These are phyloP conservation scores for Tribolium castaneum DNA, from an alignment of 1,140 invertebrate species.

Conservation along the genomic window DNA sequence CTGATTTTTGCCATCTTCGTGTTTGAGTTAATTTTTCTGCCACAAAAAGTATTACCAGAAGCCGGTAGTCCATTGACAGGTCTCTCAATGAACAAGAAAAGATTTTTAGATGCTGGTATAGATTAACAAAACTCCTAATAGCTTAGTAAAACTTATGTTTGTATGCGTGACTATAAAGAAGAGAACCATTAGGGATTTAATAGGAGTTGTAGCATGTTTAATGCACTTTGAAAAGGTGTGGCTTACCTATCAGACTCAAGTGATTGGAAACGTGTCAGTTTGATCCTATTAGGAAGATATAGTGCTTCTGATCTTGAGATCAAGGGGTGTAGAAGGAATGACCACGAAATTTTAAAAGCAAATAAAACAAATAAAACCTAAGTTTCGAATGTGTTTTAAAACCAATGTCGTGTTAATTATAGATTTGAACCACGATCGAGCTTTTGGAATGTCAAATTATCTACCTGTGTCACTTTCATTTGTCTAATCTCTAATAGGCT, in stretches of 20 bases:
- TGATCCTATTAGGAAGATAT: conserved; percentile 47
- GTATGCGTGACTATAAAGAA: conserved; percentile 29
- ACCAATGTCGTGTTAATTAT: no score
- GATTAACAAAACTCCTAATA: conserved; percentile 36
- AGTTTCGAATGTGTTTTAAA: no score
- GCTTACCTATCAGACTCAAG: conserved; percentile 50
- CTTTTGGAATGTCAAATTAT: no score
- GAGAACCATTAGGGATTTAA: conserved; percentile 47
- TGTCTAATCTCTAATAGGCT: no score
- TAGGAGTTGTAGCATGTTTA: conserved; percentile 48
- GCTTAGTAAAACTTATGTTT: conserved; percentile 33
- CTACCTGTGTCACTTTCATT: no score
- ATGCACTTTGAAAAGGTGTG: conserved; percentile 54
- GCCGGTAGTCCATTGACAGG: not conserved
- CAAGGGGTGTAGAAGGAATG: not conserved
- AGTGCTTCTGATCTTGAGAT: conserved; percentile 9
- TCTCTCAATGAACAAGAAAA: not conserved
- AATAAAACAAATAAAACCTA: no score
- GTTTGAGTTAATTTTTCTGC: not conserved
- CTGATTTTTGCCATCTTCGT: not conserved
- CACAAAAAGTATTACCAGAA: not conserved
- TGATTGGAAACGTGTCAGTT: conserved; percentile 48
- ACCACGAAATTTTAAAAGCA: not conserved
- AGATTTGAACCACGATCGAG: no score
- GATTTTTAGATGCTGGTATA: conserved; percentile 31